Conservation (phyloP, 2,113 vertebrate genomes). For the Myxocyprinus asiaticus region DNA sequence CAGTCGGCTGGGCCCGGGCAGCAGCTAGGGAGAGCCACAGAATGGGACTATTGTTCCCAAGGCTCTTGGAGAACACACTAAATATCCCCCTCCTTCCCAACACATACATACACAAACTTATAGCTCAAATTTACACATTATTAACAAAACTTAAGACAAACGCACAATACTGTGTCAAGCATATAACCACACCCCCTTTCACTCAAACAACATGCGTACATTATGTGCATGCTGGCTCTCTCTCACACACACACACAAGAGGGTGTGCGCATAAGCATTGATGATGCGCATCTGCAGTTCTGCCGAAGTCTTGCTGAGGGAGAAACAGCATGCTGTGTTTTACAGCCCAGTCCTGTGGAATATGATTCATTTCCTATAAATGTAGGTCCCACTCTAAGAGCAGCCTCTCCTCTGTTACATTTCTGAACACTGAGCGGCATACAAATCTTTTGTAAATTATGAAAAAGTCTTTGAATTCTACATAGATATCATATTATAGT, state of each 20-base stretch:
- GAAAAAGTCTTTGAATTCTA: too few relatives aligned
- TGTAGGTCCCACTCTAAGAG: slow-evolving; percentile 40
- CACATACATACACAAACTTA: background rate
- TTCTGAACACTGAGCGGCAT: slow-evolving; percentile 19
- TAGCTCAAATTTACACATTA: background rate
- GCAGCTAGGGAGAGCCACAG: slow-evolving; percentile 62
- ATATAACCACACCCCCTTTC: slow-evolving; percentile 7
- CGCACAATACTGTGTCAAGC: background rate
- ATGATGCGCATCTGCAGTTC: slow-evolving; percentile 56
- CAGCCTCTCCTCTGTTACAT: slow-evolving; percentile 34
- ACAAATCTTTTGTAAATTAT: too few relatives aligned
- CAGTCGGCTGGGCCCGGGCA: slow-evolving; percentile 20
- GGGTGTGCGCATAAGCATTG: background rate
- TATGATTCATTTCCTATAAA: slow-evolving; percentile 74
- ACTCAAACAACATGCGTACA: background rate
- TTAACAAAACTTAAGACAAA: slow-evolving; percentile 8
- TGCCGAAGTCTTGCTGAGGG: slow-evolving; percentile 55
- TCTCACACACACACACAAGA: background rate
- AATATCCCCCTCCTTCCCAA: background rate
- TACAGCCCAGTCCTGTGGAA: slow-evolving; percentile 68
- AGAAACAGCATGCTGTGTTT: slow-evolving; percentile 64
- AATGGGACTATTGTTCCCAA: slow-evolving; percentile 75
- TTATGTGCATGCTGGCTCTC: background rate
- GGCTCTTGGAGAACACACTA: slow-evolving; percentile 54
- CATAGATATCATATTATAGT: too few relatives aligned